phyloP scores from a whole-genome alignment of 2,797 vertebrate species.

The Darevskia nairensis region DNA sequence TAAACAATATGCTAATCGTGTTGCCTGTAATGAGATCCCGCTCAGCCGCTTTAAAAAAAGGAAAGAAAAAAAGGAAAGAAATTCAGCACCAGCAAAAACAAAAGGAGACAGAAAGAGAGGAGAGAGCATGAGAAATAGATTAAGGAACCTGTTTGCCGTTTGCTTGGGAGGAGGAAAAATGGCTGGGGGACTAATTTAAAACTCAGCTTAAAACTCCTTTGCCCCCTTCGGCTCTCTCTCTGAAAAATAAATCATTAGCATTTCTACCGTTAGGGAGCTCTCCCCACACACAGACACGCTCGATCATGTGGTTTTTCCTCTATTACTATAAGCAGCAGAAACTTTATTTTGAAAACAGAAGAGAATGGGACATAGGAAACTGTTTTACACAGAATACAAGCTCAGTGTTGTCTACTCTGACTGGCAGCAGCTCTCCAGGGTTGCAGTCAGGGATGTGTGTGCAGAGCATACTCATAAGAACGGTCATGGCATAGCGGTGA shows the following conservation, averaged over 20 bases:
- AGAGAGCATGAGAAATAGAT: background rate
- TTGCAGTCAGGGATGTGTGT: too few relatives aligned
- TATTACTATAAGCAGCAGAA: too few relatives aligned
- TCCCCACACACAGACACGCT: background rate
- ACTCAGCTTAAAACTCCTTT: background rate
- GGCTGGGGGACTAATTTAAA: background rate
- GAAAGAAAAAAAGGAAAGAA: background rate
- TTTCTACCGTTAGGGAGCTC: background rate
- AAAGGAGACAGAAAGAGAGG: background rate
- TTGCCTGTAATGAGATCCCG: slow-evolving; percentile 14
- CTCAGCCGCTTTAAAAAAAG: background rate
- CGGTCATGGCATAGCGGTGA: too few relatives aligned
- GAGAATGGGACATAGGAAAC: background rate
- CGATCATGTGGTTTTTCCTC: background rate
- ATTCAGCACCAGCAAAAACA: background rate
- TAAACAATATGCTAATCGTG: slow-evolving; percentile 30
- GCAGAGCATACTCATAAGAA: background rate
- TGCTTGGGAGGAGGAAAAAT: background rate
- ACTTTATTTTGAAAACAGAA: background rate
- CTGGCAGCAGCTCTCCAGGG: too few relatives aligned
- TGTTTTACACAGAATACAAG: too few relatives aligned
- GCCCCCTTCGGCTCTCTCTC: background rate
- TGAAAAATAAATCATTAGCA: background rate
- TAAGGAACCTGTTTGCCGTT: background rate
- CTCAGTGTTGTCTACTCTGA: too few relatives aligned